Conservation (phyloP, 2,888 invertebrate genomes). For the Caenorhabditis sinica region DNA sequence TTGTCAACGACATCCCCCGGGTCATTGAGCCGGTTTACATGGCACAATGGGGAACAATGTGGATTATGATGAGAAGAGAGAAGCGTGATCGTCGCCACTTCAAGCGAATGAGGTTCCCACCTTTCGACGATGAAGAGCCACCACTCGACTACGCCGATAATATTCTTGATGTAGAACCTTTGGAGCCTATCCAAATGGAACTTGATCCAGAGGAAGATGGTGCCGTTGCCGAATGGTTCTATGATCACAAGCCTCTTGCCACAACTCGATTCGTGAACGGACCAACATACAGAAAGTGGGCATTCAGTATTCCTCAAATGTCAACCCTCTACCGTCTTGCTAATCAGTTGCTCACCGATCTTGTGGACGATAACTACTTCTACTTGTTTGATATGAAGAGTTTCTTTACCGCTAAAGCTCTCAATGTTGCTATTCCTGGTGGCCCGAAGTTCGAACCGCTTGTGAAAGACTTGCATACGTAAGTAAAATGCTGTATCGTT, state of each 20-base stretch:
- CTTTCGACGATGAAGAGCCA: slow-evolving; percentile 99
- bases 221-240: slow-evolving; percentile 94
- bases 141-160: slow-evolving; percentile 99
- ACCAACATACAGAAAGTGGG: slow-evolving; percentile 97
- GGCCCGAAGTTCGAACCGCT: slow-evolving; percentile 99
- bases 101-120: slow-evolving; percentile 99
- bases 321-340: slow-evolving; percentile 97
- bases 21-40: slow-evolving; percentile 99
- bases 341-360: slow-evolving; percentile 96
- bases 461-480: slow-evolving; percentile 97
- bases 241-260: slow-evolving; percentile 96
- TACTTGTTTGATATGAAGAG: slow-evolving; percentile 99
- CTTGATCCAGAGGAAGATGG: slow-evolving; percentile 92
- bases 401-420: slow-evolving; percentile 99
- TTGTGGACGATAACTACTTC: slow-evolving; percentile 96
- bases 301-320: slow-evolving; percentile 95
- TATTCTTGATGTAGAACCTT: slow-evolving; percentile 97
- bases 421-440: slow-evolving; percentile 99
- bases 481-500: slow-evolving; percentile 83
- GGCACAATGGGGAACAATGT: slow-evolving; percentile 99
- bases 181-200: slow-evolving; percentile 97
- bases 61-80: slow-evolving; percentile 99
- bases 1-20: slow-evolving; percentile 99
- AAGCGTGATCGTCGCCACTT: slow-evolving; percentile 98
- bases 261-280: slow-evolving; percentile 96